Conservation (phyloP, 2,797 vertebrate species). For the Thripadectes ignobilis region DNA sequence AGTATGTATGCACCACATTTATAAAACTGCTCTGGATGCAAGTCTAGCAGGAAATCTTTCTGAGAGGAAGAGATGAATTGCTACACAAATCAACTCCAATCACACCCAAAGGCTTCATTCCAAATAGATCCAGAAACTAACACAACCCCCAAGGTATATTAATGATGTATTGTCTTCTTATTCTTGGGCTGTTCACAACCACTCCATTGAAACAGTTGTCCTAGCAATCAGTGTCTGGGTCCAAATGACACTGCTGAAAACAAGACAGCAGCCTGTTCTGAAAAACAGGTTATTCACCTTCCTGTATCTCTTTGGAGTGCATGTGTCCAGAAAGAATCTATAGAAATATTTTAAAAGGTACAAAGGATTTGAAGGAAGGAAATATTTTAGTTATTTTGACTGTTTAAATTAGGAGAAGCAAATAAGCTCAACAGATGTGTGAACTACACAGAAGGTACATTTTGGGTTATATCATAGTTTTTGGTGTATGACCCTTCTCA, state of each 20-base stretch:
- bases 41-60: background rate
- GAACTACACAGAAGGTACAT: background rate
- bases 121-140: background rate
- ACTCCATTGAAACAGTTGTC: background rate
- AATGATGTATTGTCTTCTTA: background rate
- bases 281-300: background rate
- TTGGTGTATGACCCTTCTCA: background rate
- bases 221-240: background rate
- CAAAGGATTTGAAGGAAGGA: background rate
- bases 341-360: background rate
- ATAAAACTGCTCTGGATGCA: background rate
- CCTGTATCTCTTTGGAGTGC: background rate
- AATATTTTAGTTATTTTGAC: background rate
- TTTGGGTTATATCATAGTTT: background rate
- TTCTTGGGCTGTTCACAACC: background rate
- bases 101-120: background rate
- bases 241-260: background rate
- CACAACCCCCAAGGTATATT: background rate
- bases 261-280: background rate
- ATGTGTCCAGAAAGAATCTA: background rate
- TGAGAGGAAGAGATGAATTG: background rate
- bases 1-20: background rate
- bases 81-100: background rate
- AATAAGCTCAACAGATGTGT: accelerated
- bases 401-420: background rate